Base-by-base conservation (phyloP, 2,113 vertebrate genomes). In the Gnathonemus longibarbis region DNA sequence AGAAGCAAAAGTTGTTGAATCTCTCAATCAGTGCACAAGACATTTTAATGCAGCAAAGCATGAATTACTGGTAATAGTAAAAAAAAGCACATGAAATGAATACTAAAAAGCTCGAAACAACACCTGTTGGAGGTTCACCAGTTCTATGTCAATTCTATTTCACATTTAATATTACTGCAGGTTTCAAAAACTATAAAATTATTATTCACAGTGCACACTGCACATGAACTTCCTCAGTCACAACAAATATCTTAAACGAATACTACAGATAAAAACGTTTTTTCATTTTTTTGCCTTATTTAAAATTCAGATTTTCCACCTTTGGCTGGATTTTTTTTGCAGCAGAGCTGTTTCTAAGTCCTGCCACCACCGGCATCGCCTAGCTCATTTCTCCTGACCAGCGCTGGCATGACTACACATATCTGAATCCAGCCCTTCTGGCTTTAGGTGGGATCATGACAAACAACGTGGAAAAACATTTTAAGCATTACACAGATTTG, bases 21-120 rank as follows among this genome's bases (percentile, higher is more conserved):
- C 90, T 88, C 85, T 91, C 70, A 83, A 46, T 87, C 84, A 50
- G 11, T 88, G 19, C 15, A 35, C 50, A 42, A 19, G 87, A 42
- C 56, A 62, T 48, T 89, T 91, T 15, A 89, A 50, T 58, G 24
- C 45, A 91, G 70, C 45, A 88, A 62, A 89, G 86, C 50, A 90
- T 91, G 27, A 86, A 91, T 92, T 92, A 93, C 90, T 91, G 88
- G 91, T 62, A 87, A 90, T 90, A 90, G 91, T 91, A 58, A 91
- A 93, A 94, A 94, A 91, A 91, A 92, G 90, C 90, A 90, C 91
- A 92, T 91, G 90, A 91, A 93, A 90, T 91, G n/a, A 66, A 66
- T 90, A 15, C 90, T n/a, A 39, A 88, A 56, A 46, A 91, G n/a
- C 56, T 39, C 62, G 9, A 53, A 46, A 45, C 56, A 19, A 56